phyloP scores from a whole-genome alignment of 2,797 vertebrate species.

The Phaenicophaeus curvirostris region DNA sequence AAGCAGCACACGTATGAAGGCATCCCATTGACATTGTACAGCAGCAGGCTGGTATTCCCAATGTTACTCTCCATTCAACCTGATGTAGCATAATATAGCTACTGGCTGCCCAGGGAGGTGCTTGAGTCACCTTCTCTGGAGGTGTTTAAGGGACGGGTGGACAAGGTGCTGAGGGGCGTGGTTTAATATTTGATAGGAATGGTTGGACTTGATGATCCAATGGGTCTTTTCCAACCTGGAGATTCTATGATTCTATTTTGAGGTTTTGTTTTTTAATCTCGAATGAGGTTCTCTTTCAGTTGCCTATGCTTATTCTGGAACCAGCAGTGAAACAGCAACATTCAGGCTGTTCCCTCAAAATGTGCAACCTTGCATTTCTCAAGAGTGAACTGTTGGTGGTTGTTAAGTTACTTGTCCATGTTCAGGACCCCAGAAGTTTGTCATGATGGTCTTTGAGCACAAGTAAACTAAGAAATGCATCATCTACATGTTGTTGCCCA shows the following conservation, averaged over 20 bases:
- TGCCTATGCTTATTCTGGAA: not conserved
- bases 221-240: too few species aligned
- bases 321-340: not conserved
- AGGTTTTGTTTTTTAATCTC: not conserved
- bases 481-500: not conserved
- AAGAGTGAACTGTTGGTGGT: not conserved
- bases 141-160: too few species aligned
- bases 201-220: too few species aligned
- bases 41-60: not conserved
- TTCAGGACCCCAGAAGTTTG: not conserved
- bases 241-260: too few species aligned
- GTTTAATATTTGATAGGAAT: too few species aligned
- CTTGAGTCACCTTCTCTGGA: too few species aligned
- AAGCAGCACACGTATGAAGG: not conserved
- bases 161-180: too few species aligned
- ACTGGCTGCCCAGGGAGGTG: too few species aligned
- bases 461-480: not conserved
- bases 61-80: not conserved
- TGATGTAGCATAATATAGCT: too few species aligned
- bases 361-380: not conserved
- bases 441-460: rapidly evolving
- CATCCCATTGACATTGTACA: not conserved
- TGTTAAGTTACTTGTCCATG: rapidly evolving
- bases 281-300: not conserved
- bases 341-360: not conserved